Base-by-base conservation (phyloP, 2,113 vertebrate genomes). In the Hippocampus barbouri region DNA sequence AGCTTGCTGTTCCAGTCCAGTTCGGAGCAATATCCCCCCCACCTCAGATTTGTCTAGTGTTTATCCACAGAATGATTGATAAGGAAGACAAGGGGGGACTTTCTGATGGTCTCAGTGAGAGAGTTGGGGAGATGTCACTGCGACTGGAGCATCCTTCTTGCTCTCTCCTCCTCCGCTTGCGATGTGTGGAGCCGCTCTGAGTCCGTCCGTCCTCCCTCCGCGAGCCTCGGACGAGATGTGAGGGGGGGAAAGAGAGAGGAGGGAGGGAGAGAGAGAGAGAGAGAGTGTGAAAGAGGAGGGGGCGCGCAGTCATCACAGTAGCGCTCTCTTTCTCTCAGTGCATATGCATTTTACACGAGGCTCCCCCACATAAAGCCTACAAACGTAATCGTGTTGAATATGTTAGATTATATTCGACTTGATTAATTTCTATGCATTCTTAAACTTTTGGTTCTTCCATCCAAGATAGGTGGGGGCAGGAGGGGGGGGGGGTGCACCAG, bases 151-250 rank as follows among this genome's bases (percentile, higher is more conserved):
- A 85, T 86, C 84, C 79, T 56, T 69, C 85, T 79, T 54, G 66
- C 67, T 76, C 69, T 78, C 68, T 45, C 43, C 43, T 45, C 43
- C 43, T 45, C 62, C 56, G 62, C 53, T 69, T 53, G 64, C 43
- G 64, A 45, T 47, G 43, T 53, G 64, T n/a, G 23, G 43, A 27
- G 64, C 72, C 60, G 69, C 69, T 49, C 82, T 77, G 78, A 76
- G 73, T 87, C 82, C 70, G 85, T 90, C 89, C 83, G 86, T 90
- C 89, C 83, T 86, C 80, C 79, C 78, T 87, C 83, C 71, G 41
- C 66, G 74, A 88, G 81, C 76, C 70, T 80, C 79, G 70, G 81
- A 70, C 79, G 80, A 84, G 72, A 70, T 86, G 78, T 88, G 89
- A 88, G 87, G 87, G 25, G 27, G 66, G 47, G 40, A 64, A 60